phyloP scores from a whole-genome alignment of 2,113 vertebrate species.

The Camelus dromedarius region DNA sequence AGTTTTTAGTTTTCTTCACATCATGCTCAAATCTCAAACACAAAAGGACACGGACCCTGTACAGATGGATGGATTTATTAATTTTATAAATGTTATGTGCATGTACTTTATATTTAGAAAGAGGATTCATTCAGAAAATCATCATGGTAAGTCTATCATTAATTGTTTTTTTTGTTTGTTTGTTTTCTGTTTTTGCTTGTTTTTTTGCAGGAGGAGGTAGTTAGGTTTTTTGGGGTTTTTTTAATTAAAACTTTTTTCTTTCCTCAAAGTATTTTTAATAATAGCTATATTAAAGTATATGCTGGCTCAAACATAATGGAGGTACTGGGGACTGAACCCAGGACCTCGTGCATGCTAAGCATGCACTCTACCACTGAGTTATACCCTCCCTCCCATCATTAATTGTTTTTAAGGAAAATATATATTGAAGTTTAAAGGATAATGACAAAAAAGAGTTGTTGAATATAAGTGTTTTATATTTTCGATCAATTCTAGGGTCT shows the following conservation, averaged over 20 bases:
- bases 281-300: no score
- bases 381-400: background rate
- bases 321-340: no score
- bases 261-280: no score
- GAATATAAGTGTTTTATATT: constrained; percentile 61
- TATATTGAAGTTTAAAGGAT: constrained; percentile 62
- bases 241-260: no score
- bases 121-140: constrained; percentile 44
- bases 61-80: constrained; percentile 26
- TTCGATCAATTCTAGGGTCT: constrained; percentile 60
- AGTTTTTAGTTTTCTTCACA: constrained; percentile 27
- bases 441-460: constrained; percentile 51
- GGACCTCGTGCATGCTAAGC: no score
- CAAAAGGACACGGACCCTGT: background rate
- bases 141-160: background rate
- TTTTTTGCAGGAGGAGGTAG: no score
- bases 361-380: no score
- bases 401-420: constrained; percentile 57
- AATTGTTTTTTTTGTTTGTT: constrained; percentile 40
- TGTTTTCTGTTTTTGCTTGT: no score
- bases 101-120: constrained; percentile 43
- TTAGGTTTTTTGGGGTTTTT: no score
- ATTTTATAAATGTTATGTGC: constrained; percentile 33
- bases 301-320: no score
- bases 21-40: constrained; percentile 28